Evolutionary conservation across 2,113 vertebrate genomes (phyloP).

Genomic region (Balaeniceps rex): DNA sequence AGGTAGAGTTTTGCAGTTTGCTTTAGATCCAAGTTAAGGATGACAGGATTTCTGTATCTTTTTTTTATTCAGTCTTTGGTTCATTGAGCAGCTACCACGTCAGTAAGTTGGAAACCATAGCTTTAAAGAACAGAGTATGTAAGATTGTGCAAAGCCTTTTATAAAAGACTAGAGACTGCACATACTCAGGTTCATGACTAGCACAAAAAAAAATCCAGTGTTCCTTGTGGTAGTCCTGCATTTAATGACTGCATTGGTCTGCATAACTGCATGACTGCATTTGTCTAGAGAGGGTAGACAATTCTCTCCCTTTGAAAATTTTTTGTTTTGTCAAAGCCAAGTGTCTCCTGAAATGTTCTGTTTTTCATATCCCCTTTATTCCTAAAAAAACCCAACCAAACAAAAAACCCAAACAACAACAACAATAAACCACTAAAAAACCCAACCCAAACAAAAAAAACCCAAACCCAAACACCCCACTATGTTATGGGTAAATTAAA

Average conservation of each 20-base stretch:
- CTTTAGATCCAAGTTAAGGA: neutral
- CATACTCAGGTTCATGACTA: neutral
- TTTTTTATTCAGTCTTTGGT: neutral
- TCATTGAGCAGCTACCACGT: neutral
- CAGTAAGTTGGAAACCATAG: neutral
- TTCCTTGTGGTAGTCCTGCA: neutral
- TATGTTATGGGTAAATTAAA: neutral
- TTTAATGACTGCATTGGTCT: neutral
- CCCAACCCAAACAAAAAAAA: neutral
- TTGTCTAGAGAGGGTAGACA: neutral
- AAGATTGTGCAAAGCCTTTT: neutral
- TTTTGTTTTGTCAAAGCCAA: neutral
- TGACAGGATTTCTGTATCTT: neutral
- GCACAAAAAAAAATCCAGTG: neutral
- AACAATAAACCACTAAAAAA: neutral
- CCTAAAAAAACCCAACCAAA: neutral
- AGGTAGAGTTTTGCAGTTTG: neutral
- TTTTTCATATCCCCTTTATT: neutral
- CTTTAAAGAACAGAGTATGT: neutral
- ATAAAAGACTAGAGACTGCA: neutral
- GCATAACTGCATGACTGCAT: neutral
- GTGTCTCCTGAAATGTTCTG: neutral
- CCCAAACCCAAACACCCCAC: rapidly evolving
- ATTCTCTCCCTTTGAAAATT: neutral
- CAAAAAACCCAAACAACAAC: neutral